phyloP scores from a whole-genome alignment of 2,113 vertebrate species.

The Passer montanus region DNA sequence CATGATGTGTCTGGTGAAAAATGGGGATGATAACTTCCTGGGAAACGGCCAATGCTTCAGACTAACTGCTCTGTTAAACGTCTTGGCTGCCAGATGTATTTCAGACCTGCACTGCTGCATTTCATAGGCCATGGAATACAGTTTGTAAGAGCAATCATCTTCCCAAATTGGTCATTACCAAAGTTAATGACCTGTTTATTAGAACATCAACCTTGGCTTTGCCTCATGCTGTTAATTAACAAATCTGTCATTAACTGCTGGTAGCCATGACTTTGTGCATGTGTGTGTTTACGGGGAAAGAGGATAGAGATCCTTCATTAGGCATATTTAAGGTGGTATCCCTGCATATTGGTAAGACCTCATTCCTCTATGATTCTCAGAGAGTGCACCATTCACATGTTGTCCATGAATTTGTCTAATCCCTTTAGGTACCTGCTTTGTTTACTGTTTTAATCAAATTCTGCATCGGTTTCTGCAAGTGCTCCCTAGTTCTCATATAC shows the following conservation, averaged over 20 bases:
- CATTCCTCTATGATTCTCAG: background rate
- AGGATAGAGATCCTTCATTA: slow-evolving; percentile 28
- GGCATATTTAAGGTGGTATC: slow-evolving; percentile 47
- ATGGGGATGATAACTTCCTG: slow-evolving; percentile 23
- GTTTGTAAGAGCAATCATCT: slow-evolving; percentile 79
- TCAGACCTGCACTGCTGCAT: slow-evolving; percentile 60
- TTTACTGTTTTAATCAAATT: background rate
- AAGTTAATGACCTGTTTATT: slow-evolving; percentile 84
- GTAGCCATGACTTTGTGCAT: slow-evolving; percentile 55
- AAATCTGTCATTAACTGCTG: slow-evolving; percentile 77
- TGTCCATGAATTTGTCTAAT: background rate
- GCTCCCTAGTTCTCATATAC: background rate
- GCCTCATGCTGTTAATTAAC: slow-evolving; percentile 79
- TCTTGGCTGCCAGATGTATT: slow-evolving; percentile 54
- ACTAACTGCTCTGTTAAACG: slow-evolving; percentile 34
- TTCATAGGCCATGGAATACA: slow-evolving; percentile 66
- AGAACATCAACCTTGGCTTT: slow-evolving; percentile 83
- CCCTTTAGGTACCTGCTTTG: background rate
- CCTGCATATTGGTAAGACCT: slow-evolving; percentile 25
- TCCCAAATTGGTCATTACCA: slow-evolving; percentile 80
- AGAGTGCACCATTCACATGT: background rate
- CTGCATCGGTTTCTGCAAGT: background rate
- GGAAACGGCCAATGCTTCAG: background rate
- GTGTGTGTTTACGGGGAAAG: background rate
- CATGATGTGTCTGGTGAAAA: slow-evolving; percentile 13